These are phyloP conservation scores for Phanerotoma sp. DNA, from an alignment of 2,888 invertebrate species.

Conservation along the genomic window DNA sequence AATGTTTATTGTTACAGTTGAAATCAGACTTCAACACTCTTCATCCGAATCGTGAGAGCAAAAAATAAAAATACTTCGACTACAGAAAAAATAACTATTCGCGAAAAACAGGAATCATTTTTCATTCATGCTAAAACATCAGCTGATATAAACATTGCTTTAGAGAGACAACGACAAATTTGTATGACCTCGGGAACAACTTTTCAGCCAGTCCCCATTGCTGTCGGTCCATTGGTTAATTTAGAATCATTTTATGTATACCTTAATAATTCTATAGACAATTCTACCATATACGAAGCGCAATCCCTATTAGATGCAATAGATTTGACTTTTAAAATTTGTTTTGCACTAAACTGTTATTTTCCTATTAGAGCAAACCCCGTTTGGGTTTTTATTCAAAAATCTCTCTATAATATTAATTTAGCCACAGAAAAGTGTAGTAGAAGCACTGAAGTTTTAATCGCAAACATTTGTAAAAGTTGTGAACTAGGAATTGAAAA, in stretches of 20 bases:
- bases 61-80: not conserved
- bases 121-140: not conserved
- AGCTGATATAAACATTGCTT: not conserved
- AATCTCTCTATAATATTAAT: constrained; percentile 11
- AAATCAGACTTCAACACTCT: not conserved
- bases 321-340: constrained; percentile 12
- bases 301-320: constrained; percentile 6
- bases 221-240: constrained; percentile 17
- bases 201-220: constrained; percentile 14
- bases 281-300: constrained; percentile 11
- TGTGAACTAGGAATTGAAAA: constrained; percentile 4
- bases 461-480: constrained; percentile 3
- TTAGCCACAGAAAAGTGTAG: not conserved
- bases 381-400: constrained; percentile 7
- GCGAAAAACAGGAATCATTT: not conserved
- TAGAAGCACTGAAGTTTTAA: not conserved
- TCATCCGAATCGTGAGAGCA: not conserved
- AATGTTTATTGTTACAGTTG: not conserved
- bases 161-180: constrained; percentile 3
- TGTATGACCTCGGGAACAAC: not conserved
- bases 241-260: constrained; percentile 10
- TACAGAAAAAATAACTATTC: not conserved
- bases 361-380: not conserved
- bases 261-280: constrained; percentile 11
- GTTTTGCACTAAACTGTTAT: constrained; percentile 6